Percentiles rank a stretch among this genome's conserved stretches.
Conservation (phyloP, 2,113 vertebrate species). For the Riparia riparia region DNA sequence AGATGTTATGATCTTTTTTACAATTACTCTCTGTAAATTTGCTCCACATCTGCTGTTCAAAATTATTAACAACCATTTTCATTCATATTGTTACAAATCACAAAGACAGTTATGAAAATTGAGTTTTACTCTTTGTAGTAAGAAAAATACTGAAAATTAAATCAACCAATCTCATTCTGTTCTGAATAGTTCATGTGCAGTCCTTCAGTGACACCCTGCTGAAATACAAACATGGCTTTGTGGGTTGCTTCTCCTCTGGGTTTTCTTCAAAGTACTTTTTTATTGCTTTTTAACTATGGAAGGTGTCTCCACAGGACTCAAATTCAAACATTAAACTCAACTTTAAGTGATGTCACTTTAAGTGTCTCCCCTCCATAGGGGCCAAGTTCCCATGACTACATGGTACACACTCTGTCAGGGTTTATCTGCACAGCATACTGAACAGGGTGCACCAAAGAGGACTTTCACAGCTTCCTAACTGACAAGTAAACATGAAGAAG, state of each 20-base stretch:
- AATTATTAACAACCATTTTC: not conserved
- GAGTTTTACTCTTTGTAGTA: not conserved
- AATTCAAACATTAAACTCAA: not conserved
- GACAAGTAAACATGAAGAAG: not conserved
- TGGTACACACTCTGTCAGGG: not conserved
- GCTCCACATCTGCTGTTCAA: not conserved
- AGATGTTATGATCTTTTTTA: not conserved
- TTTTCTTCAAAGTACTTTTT: not conserved
- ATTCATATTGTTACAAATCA: not conserved
- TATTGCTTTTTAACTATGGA: not conserved
- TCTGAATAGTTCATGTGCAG: not conserved
- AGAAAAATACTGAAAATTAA: not conserved
- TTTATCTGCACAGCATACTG: not conserved
- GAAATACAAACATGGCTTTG: not conserved
- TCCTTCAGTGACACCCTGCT: not conserved
- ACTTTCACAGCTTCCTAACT: slow-evolving; percentile 24
- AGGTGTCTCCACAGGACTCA: not conserved
- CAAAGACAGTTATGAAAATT: not conserved
- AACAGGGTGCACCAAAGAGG: not conserved
- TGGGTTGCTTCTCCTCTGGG: not conserved
- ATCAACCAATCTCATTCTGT: not conserved
- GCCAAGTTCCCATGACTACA: not conserved
- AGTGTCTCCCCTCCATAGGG: not conserved
- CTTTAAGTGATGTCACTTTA: not conserved
- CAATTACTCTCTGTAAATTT: not conserved